Percentiles rank a stretch among this genome's conserved stretches.
Evolutionary conservation across 2,113 vertebrate genomes (phyloP).

Genomic region (Dryoscopus gambensis): DNA sequence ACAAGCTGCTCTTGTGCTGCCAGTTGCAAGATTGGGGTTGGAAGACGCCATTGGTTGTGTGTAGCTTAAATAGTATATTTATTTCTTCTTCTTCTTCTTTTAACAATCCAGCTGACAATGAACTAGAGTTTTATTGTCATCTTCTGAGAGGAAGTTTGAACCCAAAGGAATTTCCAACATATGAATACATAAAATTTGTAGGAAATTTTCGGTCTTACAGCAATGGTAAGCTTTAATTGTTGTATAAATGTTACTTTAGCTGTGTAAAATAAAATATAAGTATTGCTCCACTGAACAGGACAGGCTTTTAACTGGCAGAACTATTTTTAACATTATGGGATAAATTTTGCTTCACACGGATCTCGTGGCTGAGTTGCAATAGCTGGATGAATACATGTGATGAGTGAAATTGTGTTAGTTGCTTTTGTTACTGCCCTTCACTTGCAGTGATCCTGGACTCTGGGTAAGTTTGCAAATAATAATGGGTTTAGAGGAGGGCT

Average conservation of each 20-base stretch:
- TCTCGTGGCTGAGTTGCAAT: not conserved
- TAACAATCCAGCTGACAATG: constrained; percentile 76
- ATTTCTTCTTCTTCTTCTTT: constrained; percentile 61
- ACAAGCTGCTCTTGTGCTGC: not conserved
- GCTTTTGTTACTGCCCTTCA: not conserved
- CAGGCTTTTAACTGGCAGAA: not conserved
- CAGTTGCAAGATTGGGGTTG: constrained; percentile 12
- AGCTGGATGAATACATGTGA: not conserved
- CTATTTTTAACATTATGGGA: not conserved
- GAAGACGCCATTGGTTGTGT: constrained; percentile 4
- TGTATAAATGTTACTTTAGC: constrained; percentile 45
- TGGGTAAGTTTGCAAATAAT: not conserved
- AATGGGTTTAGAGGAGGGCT: not conserved
- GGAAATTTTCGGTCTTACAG: constrained; percentile 83
- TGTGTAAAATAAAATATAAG: constrained; percentile 43
- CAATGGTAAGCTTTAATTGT: constrained; percentile 77
- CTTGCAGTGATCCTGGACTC: not conserved
- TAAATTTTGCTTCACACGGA: not conserved
- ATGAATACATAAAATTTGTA: constrained; percentile 85
- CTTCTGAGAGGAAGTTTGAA: constrained; percentile 84
- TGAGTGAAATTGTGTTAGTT: not conserved
- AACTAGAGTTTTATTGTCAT: constrained; percentile 85
- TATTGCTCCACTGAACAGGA: constrained; percentile 7
- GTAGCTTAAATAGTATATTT: constrained; percentile 47
- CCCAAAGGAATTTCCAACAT: constrained; percentile 83